These are phyloP conservation scores for Porites lutea DNA, from an alignment of 64 coral and sea anemone genomes.

Conservation along the genomic window DNA sequence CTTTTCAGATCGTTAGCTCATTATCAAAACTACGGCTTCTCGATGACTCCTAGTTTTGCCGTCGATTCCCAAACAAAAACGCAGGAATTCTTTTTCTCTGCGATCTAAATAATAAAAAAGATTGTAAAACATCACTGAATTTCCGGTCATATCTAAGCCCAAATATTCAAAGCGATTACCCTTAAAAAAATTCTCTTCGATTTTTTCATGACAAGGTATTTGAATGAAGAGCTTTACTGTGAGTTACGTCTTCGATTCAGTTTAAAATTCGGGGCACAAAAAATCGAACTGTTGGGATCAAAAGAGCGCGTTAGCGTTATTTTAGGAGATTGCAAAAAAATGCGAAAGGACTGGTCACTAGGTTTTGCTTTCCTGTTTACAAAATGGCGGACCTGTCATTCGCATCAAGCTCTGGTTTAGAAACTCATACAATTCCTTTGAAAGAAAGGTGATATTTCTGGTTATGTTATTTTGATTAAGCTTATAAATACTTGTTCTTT, in stretches of 20 bases:
- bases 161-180: not conserved
- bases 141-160: not conserved
- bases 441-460: conserved; percentile 56
- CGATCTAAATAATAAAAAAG: not conserved
- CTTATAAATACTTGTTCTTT: not conserved
- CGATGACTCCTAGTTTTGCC: not conserved
- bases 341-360: conserved; percentile 37
- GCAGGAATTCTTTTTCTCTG: not conserved
- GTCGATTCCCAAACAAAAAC: not conserved
- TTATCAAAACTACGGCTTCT: not conserved
- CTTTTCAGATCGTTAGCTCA: conserved; percentile 13
- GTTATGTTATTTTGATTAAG: not conserved
- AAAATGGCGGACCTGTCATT: conserved; percentile 81
- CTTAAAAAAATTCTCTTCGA: not conserved
- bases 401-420: conserved; percentile 63
- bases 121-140: not conserved
- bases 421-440: conserved; percentile 50
- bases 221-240: not conserved
- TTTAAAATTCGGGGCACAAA: not conserved
- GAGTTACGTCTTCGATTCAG: not conserved
- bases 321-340: not conserved
- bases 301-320: not conserved
- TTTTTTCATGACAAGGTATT: not conserved
- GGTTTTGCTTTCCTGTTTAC: conserved; percentile 41
- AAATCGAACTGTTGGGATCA: not conserved